Base-by-base conservation (phyloP, 1,140 invertebrate species). In the Microplitis demolitor region DNA sequence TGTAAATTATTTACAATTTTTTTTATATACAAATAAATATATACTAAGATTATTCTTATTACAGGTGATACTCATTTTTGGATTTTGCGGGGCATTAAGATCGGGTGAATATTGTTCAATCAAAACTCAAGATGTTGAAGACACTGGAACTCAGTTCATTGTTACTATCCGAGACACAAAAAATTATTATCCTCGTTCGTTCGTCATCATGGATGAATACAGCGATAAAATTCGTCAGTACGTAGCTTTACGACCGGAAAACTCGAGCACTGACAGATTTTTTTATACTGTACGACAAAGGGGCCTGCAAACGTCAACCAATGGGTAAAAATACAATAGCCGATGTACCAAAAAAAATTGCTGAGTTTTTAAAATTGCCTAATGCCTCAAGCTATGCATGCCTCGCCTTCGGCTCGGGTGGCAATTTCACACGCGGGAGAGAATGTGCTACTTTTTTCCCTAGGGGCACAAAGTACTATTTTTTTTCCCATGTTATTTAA, bases 241-340 rank as follows among this genome's bases (percentile, higher is more conserved):
- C 4, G 24, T 58, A 1, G 14, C 54, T 24, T 58, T 31, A 58
- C 14, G 54, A 31, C 54, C 54, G 1, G n/a, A 58, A 58, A 24
- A 58, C 24, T 31, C 24, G 14, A n/a, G 54, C 4, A 24, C 3
- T 24, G 54, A 58, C 63, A 14, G 76, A 77, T 66, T 11, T 63
- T 51, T 35, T 45, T n/a, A 5, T 76, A 74, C 69, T 66, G 71
- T 45, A 56, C 68, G 31, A 68, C 62, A 39, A 74, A 77, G 72
- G 71, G 70, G 34, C 67, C 34, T 73, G 34, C 45, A 39, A 39
- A 39, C 37, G 37, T 39, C 14, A 39, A 39, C 37, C 37, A 39
- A 39, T 39, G 3, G 8, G 37, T 1, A 54, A 54, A n/a, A 58
- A 58, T 24, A 58, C 14, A 1, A 58, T 58, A 8, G 31, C 13